phyloP scores from a whole-genome alignment of 2,888 invertebrate genomes.

The Steromphala cineraria region DNA sequence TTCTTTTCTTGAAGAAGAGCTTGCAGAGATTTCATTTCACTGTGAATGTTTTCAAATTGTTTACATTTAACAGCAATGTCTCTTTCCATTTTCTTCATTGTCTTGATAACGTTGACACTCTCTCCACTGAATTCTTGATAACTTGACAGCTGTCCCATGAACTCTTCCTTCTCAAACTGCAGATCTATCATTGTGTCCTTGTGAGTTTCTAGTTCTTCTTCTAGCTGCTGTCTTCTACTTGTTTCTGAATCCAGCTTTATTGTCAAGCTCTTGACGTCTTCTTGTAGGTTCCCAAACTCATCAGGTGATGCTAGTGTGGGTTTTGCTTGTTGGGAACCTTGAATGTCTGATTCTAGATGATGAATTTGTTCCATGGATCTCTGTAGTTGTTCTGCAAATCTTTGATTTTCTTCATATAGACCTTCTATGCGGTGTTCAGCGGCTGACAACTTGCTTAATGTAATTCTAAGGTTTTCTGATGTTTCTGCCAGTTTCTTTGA shows the following conservation, averaged over 20 bases:
- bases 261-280: not conserved
- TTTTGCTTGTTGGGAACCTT: not conserved
- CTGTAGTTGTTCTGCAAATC: conserved; percentile 14
- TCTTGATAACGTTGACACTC: not conserved
- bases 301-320: not conserved
- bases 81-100: not conserved
- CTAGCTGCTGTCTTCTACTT: not conserved
- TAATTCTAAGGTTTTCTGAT: not conserved
- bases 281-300: not conserved
- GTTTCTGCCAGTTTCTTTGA: conserved; percentile 19
- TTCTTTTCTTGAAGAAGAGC: not conserved
- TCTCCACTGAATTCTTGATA: conserved; percentile 12
- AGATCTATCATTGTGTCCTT: conserved; percentile 1
- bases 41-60: not conserved
- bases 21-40: not conserved
- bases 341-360: not conserved
- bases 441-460: not conserved
- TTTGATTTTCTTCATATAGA: conserved; percentile 7
- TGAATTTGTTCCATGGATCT: conserved; percentile 7
- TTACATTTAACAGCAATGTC: not conserved
- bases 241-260: not conserved
- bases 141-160: not conserved
- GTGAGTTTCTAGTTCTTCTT: not conserved
- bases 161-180: conserved; percentile 21
- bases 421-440: conserved; percentile 10